Evolutionary conservation across 2,113 vertebrate genomes (phyloP).

Genomic region (Petrocephalus zakoni): DNA sequence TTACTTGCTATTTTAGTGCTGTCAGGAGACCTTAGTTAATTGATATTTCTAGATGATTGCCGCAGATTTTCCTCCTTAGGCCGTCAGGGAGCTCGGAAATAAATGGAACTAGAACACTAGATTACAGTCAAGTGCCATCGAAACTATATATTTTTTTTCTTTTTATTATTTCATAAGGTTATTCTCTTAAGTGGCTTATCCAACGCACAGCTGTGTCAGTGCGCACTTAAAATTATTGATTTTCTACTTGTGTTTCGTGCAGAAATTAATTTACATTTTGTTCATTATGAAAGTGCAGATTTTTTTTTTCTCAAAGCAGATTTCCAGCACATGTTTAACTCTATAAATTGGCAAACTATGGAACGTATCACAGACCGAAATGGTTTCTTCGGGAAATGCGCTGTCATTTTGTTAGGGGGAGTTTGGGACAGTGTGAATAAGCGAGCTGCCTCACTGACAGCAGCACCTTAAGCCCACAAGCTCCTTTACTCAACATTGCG

Average conservation of each 20-base stretch:
- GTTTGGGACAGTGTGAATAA: not conserved
- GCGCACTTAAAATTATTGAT: not conserved
- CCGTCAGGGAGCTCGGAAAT: not conserved
- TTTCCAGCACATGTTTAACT: not conserved
- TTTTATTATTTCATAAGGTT: not conserved
- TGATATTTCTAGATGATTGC: not conserved
- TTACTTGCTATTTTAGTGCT: not conserved
- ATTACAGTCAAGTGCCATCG: not conserved
- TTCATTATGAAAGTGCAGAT: not conserved
- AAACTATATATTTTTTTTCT: not conserved
- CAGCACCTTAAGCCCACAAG: not conserved
- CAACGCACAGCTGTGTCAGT: not conserved
- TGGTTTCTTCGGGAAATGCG: not conserved
- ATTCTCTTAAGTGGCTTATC: not conserved
- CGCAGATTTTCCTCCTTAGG: not conserved
- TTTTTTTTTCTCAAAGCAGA: not conserved
- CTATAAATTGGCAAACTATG: not conserved
- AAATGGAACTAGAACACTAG: not conserved
- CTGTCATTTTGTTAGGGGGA: not conserved
- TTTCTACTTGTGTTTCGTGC: not conserved
- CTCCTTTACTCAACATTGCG: not conserved
- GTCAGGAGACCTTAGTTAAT: conserved; percentile 4
- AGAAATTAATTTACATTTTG: not conserved
- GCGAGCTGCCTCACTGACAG: not conserved
- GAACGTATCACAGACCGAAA: not conserved